Conservation (phyloP, 2,888 invertebrate species). For the Chaetoderma sp. region DNA sequence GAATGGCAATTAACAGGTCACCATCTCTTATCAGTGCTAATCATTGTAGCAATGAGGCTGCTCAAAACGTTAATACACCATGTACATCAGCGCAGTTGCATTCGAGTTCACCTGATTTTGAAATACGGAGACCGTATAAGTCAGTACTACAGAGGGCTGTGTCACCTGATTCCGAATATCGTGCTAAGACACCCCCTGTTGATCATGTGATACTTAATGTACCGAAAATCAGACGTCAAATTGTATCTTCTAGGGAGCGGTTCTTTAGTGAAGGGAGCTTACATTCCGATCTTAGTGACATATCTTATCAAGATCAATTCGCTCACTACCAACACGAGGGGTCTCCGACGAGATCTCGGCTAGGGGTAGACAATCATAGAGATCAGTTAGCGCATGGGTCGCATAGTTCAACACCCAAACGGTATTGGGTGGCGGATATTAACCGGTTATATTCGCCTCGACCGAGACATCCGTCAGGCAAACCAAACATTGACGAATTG, state of each 20-base stretch:
- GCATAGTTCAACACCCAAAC: no score
- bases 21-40: no score
- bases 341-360: no score
- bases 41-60: no score
- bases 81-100: no score
- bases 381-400: no score
- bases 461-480: constrained; percentile 18
- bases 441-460: constrained; percentile 25
- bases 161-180: no score
- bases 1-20: no score
- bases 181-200: constrained; percentile 24
- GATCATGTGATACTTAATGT: constrained; percentile 23
- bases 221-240: constrained; percentile 41
- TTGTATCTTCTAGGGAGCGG: constrained; percentile 46
- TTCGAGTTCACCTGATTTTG: no score
- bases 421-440: constrained; percentile 14
- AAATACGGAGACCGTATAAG: constrained; percentile 40
- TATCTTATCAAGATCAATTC: constrained; percentile 41
- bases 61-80: no score
- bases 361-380: no score
- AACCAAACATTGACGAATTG: constrained; percentile 43
- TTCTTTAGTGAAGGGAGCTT: constrained; percentile 57
- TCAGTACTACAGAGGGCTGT: constrained; percentile 45
- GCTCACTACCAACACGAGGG: not conserved
- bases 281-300: constrained; percentile 15